Percentiles rank a stretch among this genome's conserved stretches.
These are phyloP conservation scores for Colostygia pectinataria DNA, from an alignment of 2,888 invertebrate species.

Conservation along the genomic window DNA sequence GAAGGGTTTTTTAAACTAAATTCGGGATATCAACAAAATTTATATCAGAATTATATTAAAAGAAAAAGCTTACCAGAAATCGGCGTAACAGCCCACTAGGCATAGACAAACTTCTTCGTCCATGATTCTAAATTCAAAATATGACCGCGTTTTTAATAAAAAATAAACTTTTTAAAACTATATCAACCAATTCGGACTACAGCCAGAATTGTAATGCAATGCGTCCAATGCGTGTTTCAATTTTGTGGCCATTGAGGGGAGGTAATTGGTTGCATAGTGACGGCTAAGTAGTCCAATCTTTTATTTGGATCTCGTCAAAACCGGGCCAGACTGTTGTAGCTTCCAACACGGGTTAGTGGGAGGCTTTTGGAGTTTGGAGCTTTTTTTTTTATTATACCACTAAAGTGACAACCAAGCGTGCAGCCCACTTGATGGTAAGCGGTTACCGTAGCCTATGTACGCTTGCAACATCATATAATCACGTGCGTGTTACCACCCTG, in stretches of 20 bases:
- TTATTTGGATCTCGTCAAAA: constrained; percentile 28
- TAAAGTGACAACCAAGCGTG: too few species aligned
- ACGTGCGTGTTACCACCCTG: too few species aligned
- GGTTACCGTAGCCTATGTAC: too few species aligned
- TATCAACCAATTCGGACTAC: constrained; percentile 54
- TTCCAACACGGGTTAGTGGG: too few species aligned
- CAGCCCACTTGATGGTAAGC: too few species aligned
- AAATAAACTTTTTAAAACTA: constrained; percentile 22
- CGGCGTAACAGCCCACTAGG: constrained; percentile 46
- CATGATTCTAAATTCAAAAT: constrained; percentile 24
- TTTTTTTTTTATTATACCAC: too few species aligned
- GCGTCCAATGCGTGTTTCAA: constrained; percentile 15
- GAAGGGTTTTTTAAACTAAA: too few species aligned
- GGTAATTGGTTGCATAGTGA: constrained; percentile 65
- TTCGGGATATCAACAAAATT: not conserved
- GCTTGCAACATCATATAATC: too few species aligned
- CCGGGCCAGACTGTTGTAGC: too few species aligned
- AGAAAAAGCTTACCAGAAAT: constrained; percentile 62
- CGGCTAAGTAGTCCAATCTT: constrained; percentile 34
- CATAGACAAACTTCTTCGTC: constrained; percentile 47
- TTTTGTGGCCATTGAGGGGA: constrained; percentile 50
- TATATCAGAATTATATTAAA: too few species aligned
- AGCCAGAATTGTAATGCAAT: constrained; percentile 54
- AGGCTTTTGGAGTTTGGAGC: too few species aligned
- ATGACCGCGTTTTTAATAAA: constrained; percentile 13